A percentile compares a stretch with the other conserved stretches of the same genome.
phyloP scores from a whole-genome alignment of 2,888 invertebrate species.

The Rotaria socialis region DNA sequence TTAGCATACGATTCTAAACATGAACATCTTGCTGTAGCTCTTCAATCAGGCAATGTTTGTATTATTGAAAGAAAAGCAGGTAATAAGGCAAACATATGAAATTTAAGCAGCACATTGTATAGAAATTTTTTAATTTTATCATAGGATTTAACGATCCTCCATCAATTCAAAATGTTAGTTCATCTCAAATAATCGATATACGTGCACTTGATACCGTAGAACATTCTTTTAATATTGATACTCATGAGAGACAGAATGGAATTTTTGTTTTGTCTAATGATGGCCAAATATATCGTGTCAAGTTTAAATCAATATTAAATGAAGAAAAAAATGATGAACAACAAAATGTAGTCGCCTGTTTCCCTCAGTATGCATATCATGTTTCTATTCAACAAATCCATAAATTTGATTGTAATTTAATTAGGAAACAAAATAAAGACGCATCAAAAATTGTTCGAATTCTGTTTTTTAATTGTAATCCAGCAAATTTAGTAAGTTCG shows the following conservation, averaged over 20 bases:
- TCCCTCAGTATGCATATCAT: neutral
- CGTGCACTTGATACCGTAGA: neutral
- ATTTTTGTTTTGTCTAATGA: neutral
- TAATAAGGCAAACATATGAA: neutral
- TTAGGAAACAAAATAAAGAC: conserved; percentile 25
- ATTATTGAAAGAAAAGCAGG: neutral
- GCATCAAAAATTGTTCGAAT: neutral
- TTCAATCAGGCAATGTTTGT: neutral
- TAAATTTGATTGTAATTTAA: neutral
- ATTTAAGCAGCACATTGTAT: too few species aligned
- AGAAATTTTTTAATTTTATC: neutral
- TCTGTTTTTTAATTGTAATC: conserved; percentile 5
- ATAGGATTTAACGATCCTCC: neutral
- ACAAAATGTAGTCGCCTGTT: neutral
- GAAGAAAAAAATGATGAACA: neutral
- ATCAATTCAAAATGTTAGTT: neutral
- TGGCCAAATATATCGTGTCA: neutral
- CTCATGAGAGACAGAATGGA: neutral
- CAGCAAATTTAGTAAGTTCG: neutral
- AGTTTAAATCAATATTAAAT: neutral
- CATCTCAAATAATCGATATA: neutral
- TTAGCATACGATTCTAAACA: conserved; percentile 6
- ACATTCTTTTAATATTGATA: neutral
- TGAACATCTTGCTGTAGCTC: conserved; percentile 11
- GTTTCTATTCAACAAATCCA: neutral